These are phyloP conservation scores for Drosophila ananassae DNA, from an alignment of 1,140 invertebrate species.

Conservation along the genomic window DNA sequence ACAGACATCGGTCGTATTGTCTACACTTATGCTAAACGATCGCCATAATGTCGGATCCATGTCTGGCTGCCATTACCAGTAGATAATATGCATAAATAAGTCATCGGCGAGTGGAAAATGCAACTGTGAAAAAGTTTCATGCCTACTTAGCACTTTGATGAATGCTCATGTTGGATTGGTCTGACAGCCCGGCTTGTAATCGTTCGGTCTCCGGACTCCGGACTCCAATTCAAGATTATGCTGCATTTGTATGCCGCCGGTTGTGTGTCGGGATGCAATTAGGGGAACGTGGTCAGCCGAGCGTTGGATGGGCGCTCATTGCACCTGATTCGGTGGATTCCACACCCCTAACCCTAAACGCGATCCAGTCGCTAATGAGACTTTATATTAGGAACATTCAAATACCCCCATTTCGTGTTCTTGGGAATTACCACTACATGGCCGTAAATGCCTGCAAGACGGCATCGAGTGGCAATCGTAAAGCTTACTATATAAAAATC, in stretches of 20 bases:
- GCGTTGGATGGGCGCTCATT: constrained; percentile 13
- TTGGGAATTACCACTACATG: constrained; percentile 14
- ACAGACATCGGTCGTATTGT: constrained; percentile 36
- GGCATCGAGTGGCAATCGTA: constrained; percentile 8
- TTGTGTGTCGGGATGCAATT: constrained; percentile 37
- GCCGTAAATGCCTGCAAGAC: constrained; percentile 6
- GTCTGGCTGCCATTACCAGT: constrained; percentile 36
- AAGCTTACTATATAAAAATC: constrained; percentile 1
- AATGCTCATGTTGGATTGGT: constrained; percentile 30
- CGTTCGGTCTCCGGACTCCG: constrained; percentile 1
- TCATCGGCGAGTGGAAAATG: constrained; percentile 38
- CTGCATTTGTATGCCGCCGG: constrained; percentile 43
- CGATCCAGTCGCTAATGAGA: constrained; percentile 17
- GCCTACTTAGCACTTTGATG: constrained; percentile 44
- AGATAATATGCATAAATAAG: constrained; percentile 44
- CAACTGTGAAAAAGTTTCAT: constrained; percentile 47
- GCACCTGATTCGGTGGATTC: constrained; percentile 16
- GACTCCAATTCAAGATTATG: constrained; percentile 14
- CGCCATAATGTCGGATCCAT: constrained; percentile 34
- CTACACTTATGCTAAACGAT: constrained; percentile 46
- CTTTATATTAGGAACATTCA: constrained; percentile 1
- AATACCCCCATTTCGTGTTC: constrained; percentile 18
- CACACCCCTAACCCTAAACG: constrained; percentile 2
- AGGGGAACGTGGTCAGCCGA: constrained; percentile 47
- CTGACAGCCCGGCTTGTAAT: constrained; percentile 35